Evolutionary conservation across 1,140 invertebrate genomes (phyloP).

Genomic region (Phortica variegata): DNA sequence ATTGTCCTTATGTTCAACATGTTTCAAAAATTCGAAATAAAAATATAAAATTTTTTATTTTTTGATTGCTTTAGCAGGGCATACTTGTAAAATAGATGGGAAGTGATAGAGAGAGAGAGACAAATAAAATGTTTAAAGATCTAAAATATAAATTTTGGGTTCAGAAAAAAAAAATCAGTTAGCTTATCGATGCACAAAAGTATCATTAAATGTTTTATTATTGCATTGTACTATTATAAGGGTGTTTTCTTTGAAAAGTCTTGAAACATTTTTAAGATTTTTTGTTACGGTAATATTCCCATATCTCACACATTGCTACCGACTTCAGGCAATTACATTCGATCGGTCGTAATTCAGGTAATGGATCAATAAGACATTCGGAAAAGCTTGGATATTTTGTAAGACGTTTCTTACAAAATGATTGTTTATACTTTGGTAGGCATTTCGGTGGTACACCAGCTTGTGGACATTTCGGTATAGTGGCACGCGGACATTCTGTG

Average conservation of each 20-base stretch:
- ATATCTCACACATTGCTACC: slow-evolving; percentile 35
- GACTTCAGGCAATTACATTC: slow-evolving; percentile 25
- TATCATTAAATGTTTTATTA: too few species aligned
- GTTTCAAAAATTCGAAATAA: too few species aligned
- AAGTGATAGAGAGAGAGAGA: too few species aligned
- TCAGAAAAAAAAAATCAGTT: too few species aligned
- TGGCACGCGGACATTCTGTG: slow-evolving; percentile 11
- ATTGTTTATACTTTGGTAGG: background rate
- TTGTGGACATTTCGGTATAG: slow-evolving; percentile 12
- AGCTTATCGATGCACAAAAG: too few species aligned
- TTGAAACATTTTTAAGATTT: slow-evolving; percentile 21
- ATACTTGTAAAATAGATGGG: too few species aligned
- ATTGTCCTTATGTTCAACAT: too few species aligned
- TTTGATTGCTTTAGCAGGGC: too few species aligned
- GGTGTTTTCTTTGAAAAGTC: background rate
- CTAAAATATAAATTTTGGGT: too few species aligned
- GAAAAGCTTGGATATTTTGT: slow-evolving; percentile 39
- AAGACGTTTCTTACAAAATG: slow-evolving; percentile 11
- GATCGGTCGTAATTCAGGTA: slow-evolving; percentile 12
- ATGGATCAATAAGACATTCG: slow-evolving; percentile 25
- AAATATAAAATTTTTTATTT: too few species aligned
- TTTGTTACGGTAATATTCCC: slow-evolving; percentile 31
- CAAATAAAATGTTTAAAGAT: too few species aligned
- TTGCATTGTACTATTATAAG: too few species aligned
- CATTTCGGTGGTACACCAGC: slow-evolving; percentile 6